These are phyloP conservation scores for Centrocercus urophasianus DNA, from an alignment of 2,113 vertebrate genomes.

Conservation along the genomic window DNA sequence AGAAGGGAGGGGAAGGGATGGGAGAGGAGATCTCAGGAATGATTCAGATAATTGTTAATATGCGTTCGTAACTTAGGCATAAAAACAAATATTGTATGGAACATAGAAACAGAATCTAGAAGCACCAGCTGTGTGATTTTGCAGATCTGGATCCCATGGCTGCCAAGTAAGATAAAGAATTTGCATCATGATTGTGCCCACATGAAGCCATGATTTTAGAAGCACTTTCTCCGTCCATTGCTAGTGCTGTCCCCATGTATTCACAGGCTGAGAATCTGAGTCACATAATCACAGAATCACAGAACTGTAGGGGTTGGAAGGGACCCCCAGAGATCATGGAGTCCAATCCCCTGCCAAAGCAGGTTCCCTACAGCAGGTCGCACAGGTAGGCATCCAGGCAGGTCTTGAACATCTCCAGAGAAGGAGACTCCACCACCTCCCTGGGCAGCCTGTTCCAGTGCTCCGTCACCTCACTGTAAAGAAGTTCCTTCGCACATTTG, in stretches of 20 bases:
- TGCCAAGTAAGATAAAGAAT: neutral
- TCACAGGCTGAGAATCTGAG: neutral
- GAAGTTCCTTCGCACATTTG: too few species aligned
- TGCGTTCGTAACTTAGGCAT: neutral
- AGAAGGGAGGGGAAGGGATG: too few species aligned
- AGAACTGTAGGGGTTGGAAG: too few species aligned
- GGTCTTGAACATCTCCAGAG: too few species aligned
- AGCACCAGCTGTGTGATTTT: neutral
- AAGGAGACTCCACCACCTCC: too few species aligned
- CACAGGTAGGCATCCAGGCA: too few species aligned
- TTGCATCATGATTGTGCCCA: accelerated
- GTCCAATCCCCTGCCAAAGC: too few species aligned
- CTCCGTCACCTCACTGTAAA: too few species aligned
- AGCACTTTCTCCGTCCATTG: neutral
- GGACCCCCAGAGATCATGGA: too few species aligned
- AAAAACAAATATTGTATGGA: neutral
- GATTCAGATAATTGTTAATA: neutral
- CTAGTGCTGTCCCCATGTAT: accelerated
- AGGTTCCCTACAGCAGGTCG: too few species aligned
- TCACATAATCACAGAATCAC: neutral
- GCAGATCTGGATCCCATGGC: neutral
- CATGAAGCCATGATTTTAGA: neutral
- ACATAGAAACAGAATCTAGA: neutral
- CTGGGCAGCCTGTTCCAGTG: too few species aligned
- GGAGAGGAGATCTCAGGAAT: neutral